Evolutionary conservation across 2,888 invertebrate genomes (phyloP).

Genomic region (Fragum whitleyi): DNA sequence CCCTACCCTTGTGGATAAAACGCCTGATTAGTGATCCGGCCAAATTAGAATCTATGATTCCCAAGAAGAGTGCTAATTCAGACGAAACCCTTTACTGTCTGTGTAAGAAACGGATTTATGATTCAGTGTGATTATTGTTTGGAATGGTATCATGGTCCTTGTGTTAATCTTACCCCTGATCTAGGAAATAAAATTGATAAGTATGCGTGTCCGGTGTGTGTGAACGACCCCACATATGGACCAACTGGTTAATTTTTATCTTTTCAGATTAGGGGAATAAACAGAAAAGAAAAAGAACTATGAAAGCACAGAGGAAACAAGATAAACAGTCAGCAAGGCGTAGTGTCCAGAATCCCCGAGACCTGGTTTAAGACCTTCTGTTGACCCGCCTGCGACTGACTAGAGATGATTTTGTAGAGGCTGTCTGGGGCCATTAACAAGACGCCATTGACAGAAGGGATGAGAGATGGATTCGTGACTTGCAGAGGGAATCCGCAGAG

Average conservation of each 20-base stretch:
- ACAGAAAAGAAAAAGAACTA: neutral
- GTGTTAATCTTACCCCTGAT: constrained; percentile 13
- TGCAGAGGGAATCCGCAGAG: neutral
- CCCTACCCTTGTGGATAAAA: constrained; percentile 35
- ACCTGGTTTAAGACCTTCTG: neutral
- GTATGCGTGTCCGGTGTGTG: constrained; percentile 17
- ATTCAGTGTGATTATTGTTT: constrained; percentile 20
- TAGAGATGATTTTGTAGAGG: neutral
- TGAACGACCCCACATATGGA: neutral
- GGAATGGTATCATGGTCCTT: constrained; percentile 18
- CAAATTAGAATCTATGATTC: constrained; percentile 4
- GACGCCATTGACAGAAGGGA: neutral
- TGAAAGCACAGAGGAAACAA: neutral
- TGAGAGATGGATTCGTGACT: neutral
- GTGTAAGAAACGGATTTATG: constrained; percentile 5
- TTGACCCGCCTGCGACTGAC: neutral
- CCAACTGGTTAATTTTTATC: constrained; percentile 1
- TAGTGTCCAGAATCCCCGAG: neutral
- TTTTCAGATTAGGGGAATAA: neutral
- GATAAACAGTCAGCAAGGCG: neutral
- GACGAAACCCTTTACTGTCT: neutral
- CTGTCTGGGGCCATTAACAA: constrained; percentile 2
- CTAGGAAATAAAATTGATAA: constrained; percentile 7
- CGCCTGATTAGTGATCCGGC: neutral
- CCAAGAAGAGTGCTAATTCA: neutral